These are phyloP conservation scores for Trematocara nigrifrons DNA, from an alignment of 2,113 vertebrate genomes.

Conservation along the genomic window DNA sequence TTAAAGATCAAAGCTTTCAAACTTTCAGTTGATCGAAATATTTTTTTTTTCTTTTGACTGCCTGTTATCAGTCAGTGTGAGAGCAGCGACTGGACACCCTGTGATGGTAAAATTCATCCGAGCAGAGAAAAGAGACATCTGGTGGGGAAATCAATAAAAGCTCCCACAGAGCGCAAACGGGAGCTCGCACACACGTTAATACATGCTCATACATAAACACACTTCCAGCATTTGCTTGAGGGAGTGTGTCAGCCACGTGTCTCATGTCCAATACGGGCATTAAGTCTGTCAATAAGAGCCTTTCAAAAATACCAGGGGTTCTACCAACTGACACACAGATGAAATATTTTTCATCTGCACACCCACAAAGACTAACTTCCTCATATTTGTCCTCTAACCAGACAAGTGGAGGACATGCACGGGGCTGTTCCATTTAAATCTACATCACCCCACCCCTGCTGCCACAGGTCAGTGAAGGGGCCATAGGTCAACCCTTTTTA, in stretches of 20 bases:
- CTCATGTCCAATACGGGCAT: slow-evolving; percentile 52
- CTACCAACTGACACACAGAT: slow-evolving; percentile 30
- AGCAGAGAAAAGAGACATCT: slow-evolving; percentile 27
- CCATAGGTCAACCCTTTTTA: not conserved
- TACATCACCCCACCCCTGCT: slow-evolving; percentile 3
- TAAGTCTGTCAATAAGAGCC: slow-evolving; percentile 61
- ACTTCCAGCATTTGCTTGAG: not conserved
- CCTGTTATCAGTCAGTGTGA: not conserved
- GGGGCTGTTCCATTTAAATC: slow-evolving; percentile 57
- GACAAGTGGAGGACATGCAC: slow-evolving; percentile 34
- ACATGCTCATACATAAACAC: slow-evolving; percentile 5
- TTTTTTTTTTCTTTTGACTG: not conserved
- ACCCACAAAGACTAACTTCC: not conserved
- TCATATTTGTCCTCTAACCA: slow-evolving; percentile 29
- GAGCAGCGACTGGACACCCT: slow-evolving; percentile 14
- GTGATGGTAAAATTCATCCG: slow-evolving; percentile 9
- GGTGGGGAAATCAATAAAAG: slow-evolving; percentile 33
- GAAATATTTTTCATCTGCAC: not conserved
- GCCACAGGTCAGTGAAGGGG: not conserved
- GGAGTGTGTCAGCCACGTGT: slow-evolving; percentile 55
- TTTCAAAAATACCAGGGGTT: slow-evolving; percentile 63
- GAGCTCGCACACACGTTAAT: slow-evolving; percentile 4
- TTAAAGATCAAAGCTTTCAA: slow-evolving; percentile 23
- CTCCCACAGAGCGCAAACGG: slow-evolving; percentile 14
- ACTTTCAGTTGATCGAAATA: not conserved